Percentiles rank a stretch among this genome's conserved stretches.
These are phyloP conservation scores for Nomia melanderi DNA, from an alignment of 1,140 invertebrate species.

Conservation along the genomic window DNA sequence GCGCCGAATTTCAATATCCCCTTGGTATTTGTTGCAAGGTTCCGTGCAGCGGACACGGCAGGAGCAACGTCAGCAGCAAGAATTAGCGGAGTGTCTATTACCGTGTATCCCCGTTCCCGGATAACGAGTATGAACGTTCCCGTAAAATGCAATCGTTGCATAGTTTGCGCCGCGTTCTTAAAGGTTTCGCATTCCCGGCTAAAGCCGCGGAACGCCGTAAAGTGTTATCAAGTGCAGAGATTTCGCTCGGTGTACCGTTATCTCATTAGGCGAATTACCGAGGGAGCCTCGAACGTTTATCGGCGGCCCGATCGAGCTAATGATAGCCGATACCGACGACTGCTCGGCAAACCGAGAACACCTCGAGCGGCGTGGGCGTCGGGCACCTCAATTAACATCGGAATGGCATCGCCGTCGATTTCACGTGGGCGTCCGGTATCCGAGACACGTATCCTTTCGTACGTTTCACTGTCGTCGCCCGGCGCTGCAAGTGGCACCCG, in stretches of 20 bases:
- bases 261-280: constrained; percentile 47
- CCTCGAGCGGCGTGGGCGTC: constrained; percentile 51
- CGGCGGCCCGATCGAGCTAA: constrained; percentile 45
- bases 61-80: background rate
- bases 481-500: constrained; percentile 48
- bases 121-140: constrained; percentile 20
- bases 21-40: too few species aligned
- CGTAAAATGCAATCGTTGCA: constrained; percentile 28
- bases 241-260: constrained; percentile 40
- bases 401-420: constrained; percentile 63
- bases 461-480: constrained; percentile 54
- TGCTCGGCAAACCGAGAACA: constrained; percentile 30
- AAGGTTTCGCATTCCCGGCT: constrained; percentile 17
- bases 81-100: constrained; percentile 1
- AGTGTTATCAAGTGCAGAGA: constrained; percentile 25
- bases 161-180: constrained; percentile 22
- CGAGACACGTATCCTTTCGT: constrained; percentile 61
- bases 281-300: constrained; percentile 43
- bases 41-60: too few species aligned
- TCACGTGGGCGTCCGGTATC: constrained; percentile 60
- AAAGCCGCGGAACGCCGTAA: background rate
- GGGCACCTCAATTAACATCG: constrained; percentile 67
- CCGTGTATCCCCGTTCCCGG: background rate
- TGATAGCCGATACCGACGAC: constrained; percentile 46
- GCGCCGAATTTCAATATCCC: too few species aligned